Evolutionary conservation across 2,797 vertebrate species (phyloP).

Genomic region (Microhierax caerulescens): DNA sequence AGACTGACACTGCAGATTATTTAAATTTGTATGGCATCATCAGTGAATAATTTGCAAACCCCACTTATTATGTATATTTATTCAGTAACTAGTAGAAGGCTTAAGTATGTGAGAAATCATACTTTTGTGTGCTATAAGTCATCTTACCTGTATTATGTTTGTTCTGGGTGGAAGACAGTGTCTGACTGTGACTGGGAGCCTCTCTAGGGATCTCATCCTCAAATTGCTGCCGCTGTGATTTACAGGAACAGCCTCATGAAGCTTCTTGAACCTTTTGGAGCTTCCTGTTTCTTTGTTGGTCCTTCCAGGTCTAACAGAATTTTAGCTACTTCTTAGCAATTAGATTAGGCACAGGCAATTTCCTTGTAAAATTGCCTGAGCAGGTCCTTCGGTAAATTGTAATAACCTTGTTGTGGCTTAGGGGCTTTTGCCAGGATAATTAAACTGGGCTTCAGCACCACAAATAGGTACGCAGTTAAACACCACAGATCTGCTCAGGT

Average conservation of each 20-base stretch:
- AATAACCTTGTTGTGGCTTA: not conserved
- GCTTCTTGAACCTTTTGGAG: not conserved
- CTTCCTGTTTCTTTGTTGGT: conserved; percentile 13
- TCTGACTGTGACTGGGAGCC: not conserved
- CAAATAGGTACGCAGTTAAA: not conserved
- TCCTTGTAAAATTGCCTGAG: conserved; percentile 17
- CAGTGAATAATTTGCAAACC: conserved; percentile 9
- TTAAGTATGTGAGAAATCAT: conserved; percentile 6
- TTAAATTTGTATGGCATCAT: conserved; percentile 26
- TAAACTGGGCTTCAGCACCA: not conserved
- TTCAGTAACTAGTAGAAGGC: not conserved
- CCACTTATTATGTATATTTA: conserved; percentile 6
- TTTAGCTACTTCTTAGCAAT: conserved; percentile 39
- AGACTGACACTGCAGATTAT: not conserved
- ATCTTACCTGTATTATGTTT: conserved; percentile 6
- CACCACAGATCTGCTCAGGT: not conserved
- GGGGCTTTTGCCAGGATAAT: not conserved
- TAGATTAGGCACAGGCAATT: conserved; percentile 20
- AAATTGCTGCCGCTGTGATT: not conserved
- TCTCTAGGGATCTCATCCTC: conserved; percentile 1
- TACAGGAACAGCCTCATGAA: not conserved
- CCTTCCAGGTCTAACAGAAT: conserved; percentile 9
- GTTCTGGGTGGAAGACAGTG: not conserved
- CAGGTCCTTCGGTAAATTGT: not conserved
- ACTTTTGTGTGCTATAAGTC: not conserved